Base-by-base conservation (phyloP, 2,888 invertebrate species). In the Heliconius ismenius region DNA sequence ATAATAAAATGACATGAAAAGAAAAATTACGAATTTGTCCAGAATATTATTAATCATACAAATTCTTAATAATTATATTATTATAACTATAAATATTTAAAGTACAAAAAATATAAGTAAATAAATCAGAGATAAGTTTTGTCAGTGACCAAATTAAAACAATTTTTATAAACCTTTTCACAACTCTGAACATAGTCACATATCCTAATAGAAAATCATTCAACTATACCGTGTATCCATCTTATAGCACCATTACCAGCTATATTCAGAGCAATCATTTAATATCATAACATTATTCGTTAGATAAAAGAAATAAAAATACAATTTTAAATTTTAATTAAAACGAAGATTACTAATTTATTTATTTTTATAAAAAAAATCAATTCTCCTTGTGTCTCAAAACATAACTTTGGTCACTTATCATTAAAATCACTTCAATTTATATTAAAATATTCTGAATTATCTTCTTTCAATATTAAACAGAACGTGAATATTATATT, bases 61-160 rank as follows among this genome's bases (percentile, higher is more conserved):
- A 68, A 26, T 68, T 26, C 26, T 58, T 58, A n/a, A 26, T 26
- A 49, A 68, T n/a, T 7, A 26, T 68, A 67, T 58, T 58, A 39
- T 28, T 68, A 49, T 54, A 70, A 54, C 54, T 13, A 32, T 70
- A 54, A 32, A 70, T 32, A 18, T 28, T 54, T 69, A 69, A 54
- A 69, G 69, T 69, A 69, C 69, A 54, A 54, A 32, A 58, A 70
- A 70, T 21, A 54, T 70, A 70, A 70, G 69, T 70, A 58, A 70
- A 54, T n/a, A n/a, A n/a, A 70, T 54, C n/a, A 70, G 28, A 32
- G 54, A n/a, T 32, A 21, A 54, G 15, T 54, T 7, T 54, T 32
- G 28, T 32, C 21, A 4, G 54, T 32, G 54, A 70, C 32, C 54
- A 28, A 69, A 21, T 54, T 32, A 21, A 6, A 28, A 26, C 39